Percentiles rank a stretch among this genome's conserved stretches.
Conservation (phyloP, 2,113 vertebrate species). For the Leucosticte australis region DNA sequence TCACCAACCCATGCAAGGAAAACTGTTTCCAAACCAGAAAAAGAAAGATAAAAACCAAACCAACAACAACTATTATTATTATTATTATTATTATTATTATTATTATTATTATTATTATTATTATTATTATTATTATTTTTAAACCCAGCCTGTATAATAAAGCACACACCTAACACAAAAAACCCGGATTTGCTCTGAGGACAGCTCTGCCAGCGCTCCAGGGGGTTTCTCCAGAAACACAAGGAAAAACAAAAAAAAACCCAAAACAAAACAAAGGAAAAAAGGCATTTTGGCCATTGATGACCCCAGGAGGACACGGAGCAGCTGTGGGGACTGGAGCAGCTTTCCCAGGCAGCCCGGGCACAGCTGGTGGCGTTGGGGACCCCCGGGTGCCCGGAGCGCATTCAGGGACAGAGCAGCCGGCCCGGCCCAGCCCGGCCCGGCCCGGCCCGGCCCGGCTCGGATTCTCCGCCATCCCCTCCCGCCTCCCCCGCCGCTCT, state of each 20-base stretch:
- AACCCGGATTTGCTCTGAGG: neutral
- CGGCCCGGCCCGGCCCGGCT: too few relatives aligned
- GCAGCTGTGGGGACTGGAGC: rapidly evolving
- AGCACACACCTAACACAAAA: neutral
- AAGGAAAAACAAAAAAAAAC: rapidly evolving
- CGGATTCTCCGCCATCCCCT: neutral
- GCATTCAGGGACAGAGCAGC: neutral
- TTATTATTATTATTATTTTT: neutral
- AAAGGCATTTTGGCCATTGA: neutral
- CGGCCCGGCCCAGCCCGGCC: too few relatives aligned
- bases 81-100: neutral
- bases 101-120: too few relatives aligned
- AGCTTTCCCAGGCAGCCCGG: neutral
- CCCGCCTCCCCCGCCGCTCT: neutral
- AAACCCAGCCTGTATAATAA: neutral
- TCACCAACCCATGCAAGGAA: neutral
- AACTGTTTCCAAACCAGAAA: neutral
- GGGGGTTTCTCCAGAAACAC: neutral
- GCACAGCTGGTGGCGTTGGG: rapidly evolving
- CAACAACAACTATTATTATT: neutral
- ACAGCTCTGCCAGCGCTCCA: neutral
- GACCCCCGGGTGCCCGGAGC: neutral
- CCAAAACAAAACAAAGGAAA: rapidly evolving
- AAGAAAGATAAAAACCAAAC: neutral
- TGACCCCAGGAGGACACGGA: rapidly evolving